These are phyloP conservation scores for Myopa testacea DNA, from an alignment of 2,888 invertebrate species.

Conservation along the genomic window DNA sequence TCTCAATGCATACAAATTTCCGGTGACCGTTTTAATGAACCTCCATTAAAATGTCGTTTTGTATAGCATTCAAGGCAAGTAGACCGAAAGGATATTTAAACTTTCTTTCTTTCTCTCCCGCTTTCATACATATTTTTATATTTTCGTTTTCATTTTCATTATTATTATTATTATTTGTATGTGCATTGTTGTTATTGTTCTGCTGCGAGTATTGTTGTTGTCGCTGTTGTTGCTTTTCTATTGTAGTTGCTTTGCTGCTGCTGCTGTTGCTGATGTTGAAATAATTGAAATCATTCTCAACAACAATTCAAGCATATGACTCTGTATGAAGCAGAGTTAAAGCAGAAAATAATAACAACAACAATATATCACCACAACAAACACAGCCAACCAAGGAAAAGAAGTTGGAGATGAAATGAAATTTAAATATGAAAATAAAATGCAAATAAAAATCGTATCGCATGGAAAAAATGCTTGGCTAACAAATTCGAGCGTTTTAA, in stretches of 20 bases:
- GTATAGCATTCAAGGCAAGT: constrained; percentile 40
- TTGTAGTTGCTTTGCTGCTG: neutral
- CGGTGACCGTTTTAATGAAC: constrained; percentile 35
- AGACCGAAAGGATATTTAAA: constrained; percentile 41
- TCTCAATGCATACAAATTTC: constrained; percentile 34
- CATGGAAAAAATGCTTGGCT: neutral
- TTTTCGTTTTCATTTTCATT: neutral
- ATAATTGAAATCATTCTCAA: constrained; percentile 32
- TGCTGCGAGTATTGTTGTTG: constrained; percentile 11
- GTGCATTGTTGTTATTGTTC: neutral
- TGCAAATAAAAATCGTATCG: neutral
- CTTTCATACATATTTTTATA: neutral
- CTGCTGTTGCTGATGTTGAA: constrained; percentile 20
- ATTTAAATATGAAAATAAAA: too few species aligned
- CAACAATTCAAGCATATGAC: constrained; percentile 30
- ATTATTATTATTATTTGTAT: constrained; percentile 6
- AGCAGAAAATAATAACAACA: neutral
- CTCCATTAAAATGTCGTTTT: constrained; percentile 42
- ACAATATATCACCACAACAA: neutral
- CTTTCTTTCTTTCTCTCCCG: constrained; percentile 3
- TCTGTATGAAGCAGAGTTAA: too few species aligned
- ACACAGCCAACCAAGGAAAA: neutral
- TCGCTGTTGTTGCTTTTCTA: constrained; percentile 1
- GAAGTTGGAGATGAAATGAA: too few species aligned
- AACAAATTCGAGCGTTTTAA: too few species aligned